Conservation (phyloP, 2,797 vertebrate species). For the Cottoperca gobio region DNA sequence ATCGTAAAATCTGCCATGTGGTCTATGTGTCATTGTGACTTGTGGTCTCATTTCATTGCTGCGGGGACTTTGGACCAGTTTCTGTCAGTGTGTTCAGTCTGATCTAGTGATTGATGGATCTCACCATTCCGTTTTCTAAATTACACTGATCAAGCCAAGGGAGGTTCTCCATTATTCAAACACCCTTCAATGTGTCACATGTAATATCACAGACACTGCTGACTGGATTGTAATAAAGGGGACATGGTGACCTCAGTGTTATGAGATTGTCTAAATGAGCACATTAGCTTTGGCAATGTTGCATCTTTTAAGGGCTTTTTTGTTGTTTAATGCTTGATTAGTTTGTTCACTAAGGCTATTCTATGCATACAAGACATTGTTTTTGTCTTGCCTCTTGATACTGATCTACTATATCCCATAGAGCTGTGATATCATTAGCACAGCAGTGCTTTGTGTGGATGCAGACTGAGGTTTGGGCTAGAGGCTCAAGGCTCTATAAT, state of each 20-base stretch:
- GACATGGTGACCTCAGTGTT: conserved; percentile 10
- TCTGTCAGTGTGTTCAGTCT: not conserved
- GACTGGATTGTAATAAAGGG: conserved; percentile 20
- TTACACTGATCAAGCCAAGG: conserved; percentile 23
- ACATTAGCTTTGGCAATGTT: conserved; percentile 21
- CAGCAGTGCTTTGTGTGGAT: conserved; percentile 46
- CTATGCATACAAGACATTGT: not conserved
- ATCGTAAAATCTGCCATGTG: not conserved
- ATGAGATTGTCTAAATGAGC: not conserved
- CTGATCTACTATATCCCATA: conserved; percentile 36
- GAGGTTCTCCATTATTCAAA: conserved; percentile 23
- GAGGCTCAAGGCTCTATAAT: conserved; percentile 68
- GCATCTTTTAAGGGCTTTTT: not conserved
- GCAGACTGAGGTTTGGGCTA: conserved; percentile 63
- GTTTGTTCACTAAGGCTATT: not conserved
- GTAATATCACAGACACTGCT: not conserved
- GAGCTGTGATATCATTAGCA: conserved; percentile 55
- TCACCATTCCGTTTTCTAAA: conserved; percentile 26
- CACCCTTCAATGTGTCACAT: not conserved
- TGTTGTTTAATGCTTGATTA: not conserved
- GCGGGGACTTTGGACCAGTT: not conserved
- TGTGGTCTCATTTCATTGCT: conserved; percentile 2
- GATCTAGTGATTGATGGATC: conserved; percentile 31
- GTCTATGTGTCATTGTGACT: not conserved
- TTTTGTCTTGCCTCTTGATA: conserved; percentile 32